phyloP scores from a whole-genome alignment of 2,113 vertebrate genomes.

The Ariopsis seemanni region DNA sequence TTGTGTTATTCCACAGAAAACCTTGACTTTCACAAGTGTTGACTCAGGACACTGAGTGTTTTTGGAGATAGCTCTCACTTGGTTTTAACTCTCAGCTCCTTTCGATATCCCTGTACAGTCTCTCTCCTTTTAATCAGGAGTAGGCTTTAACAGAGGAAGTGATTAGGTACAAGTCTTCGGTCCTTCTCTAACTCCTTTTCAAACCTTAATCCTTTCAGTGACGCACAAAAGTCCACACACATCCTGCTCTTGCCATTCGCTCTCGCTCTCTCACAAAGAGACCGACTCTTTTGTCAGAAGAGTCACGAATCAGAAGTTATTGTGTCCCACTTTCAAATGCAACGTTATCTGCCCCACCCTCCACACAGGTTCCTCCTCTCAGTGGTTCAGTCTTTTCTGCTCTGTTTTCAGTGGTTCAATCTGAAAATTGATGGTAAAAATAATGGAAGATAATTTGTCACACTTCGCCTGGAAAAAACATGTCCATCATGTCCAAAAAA shows the following conservation, averaged over 20 bases:
- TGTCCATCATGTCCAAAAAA: background rate
- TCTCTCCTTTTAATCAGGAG: conserved; percentile 46
- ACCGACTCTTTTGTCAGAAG: conserved; percentile 32
- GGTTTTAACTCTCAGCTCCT: conserved; percentile 25
- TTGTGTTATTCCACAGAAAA: background rate
- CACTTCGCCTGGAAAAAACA: background rate
- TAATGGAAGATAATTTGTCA: conserved; percentile 22
- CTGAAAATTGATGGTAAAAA: conserved; percentile 4
- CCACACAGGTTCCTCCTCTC: conserved; percentile 3
- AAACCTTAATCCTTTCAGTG: conserved; percentile 54
- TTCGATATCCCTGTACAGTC: conserved; percentile 17
- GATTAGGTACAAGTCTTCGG: conserved; percentile 53
- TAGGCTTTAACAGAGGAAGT: conserved; percentile 53
- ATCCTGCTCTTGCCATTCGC: conserved; percentile 41
- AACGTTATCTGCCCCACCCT: conserved; percentile 15
- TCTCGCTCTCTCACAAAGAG: conserved; percentile 45
- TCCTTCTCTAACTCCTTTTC: conserved; percentile 45
- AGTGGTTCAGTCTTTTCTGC: conserved; percentile 15
- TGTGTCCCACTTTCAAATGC: conserved; percentile 44
- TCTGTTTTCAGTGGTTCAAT: background rate
- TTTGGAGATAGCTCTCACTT: background rate
- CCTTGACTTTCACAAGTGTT: background rate
- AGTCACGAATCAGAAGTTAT: conserved; percentile 53
- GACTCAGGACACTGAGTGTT: background rate
- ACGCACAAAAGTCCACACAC: conserved; percentile 44